phyloP scores from a whole-genome alignment of 1,140 invertebrate species.

The Harpegnathos saltator region DNA sequence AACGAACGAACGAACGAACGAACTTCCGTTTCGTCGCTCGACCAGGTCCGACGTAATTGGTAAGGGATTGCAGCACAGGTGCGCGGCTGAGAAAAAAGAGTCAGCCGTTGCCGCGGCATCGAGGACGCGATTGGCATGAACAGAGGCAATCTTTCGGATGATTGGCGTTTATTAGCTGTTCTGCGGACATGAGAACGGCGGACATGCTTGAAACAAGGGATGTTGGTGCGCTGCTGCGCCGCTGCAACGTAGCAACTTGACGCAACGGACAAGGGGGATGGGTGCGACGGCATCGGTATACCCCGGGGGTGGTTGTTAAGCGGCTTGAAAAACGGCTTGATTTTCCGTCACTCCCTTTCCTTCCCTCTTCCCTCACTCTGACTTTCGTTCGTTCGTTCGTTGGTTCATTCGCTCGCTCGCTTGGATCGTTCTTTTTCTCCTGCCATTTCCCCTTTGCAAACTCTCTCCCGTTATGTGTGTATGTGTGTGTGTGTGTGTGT shows the following conservation, averaged over 20 bases:
- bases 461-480: no score
- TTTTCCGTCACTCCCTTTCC: constrained; percentile 18
- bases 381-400: not conserved
- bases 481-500: no score
- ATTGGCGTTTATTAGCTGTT: constrained; percentile 58
- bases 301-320: constrained; percentile 55
- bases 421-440: not conserved
- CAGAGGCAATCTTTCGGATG: constrained; percentile 60
- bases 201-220: constrained; percentile 53
- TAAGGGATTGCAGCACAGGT: constrained; percentile 33
- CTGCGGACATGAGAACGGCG: constrained; percentile 41
- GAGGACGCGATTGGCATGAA: constrained; percentile 33
- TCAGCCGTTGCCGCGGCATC: not conserved
- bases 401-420: not conserved
- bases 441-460: not conserved
- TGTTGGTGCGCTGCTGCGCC: constrained; percentile 8
- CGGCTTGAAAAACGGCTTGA: constrained; percentile 59
- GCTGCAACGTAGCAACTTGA: constrained; percentile 49
- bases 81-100: constrained; percentile 36
- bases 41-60: constrained; percentile 29
- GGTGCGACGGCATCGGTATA: constrained; percentile 34
- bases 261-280: constrained; percentile 42
- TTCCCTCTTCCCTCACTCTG: not conserved
- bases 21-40: constrained; percentile 10
- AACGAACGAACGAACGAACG: not conserved